A percentile compares a stretch with the other conserved stretches of the same genome.
Conservation (phyloP, 2,888 invertebrate genomes). For the Rhogogaster chlorosoma region DNA sequence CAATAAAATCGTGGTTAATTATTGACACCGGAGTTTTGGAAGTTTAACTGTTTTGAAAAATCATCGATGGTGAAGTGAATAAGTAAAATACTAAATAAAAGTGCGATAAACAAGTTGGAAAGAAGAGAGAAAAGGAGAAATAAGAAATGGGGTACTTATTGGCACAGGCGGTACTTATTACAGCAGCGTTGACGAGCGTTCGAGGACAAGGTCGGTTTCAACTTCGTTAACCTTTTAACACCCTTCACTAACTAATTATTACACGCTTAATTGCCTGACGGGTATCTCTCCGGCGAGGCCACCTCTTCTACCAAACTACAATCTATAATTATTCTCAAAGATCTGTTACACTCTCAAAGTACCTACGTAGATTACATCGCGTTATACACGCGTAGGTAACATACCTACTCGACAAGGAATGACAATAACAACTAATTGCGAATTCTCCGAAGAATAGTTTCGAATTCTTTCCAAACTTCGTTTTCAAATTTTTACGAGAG, state of each 20-base stretch:
- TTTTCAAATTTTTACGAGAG: too few relatives aligned
- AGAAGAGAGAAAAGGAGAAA: background rate
- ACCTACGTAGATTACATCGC: too few relatives aligned
- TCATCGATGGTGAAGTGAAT: background rate
- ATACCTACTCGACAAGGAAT: too few relatives aligned
- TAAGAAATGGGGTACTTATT: conserved; percentile 35
- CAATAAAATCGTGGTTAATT: background rate
- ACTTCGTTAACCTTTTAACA: conserved; percentile 46
- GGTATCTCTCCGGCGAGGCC: background rate
- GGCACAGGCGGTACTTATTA: conserved; percentile 26
- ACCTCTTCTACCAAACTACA: background rate
- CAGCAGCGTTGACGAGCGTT: conserved; percentile 29
- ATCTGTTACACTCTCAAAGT: too few relatives aligned
- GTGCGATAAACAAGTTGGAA: background rate
- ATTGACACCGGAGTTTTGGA: background rate
- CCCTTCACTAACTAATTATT: conserved; percentile 27
- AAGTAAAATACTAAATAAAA: background rate
- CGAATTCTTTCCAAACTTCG: too few relatives aligned
- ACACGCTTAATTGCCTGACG: conserved; percentile 35
- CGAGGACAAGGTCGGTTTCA: conserved; percentile 48
- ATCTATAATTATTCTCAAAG: background rate
- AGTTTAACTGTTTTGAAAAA: background rate
- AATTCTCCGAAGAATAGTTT: too few relatives aligned
- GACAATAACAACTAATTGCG: too few relatives aligned
- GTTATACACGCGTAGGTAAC: too few relatives aligned